Base-by-base conservation (phyloP, 1,140 invertebrate genomes). In the Caenorhabditis briggsae region DNA sequence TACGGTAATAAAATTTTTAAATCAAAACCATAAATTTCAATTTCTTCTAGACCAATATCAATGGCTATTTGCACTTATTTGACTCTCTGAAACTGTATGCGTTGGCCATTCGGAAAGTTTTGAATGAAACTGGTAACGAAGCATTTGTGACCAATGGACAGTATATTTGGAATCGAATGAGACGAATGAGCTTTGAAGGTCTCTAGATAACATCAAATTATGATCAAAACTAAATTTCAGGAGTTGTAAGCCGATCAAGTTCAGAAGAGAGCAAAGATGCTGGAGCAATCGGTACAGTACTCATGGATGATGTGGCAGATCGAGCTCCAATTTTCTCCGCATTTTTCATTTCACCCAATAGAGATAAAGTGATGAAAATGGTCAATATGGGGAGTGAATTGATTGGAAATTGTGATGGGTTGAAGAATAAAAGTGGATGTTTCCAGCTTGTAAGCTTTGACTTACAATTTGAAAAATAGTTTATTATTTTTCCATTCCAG, bases 351-450 rank as follows among this genome's bases (percentile, higher is more conserved):
- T 82, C 90, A 23, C 91, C 91, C n/a, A 91, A 90, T 78, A 84
- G 86, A n/a, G 91, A 92, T 50, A 90, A 92, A 58, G 89, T 92
- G 9, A 87, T 92, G 82, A 92, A 92, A 87, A 91, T 92, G 86
- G 91, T 92, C 0, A 83, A 88, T 20, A 92, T 92, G 90, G 88
- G 88, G 43, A 83, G 89, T 25, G 82, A 86, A 18, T 61, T 88
- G 23, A 82, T 92, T 41, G 12, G 83, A 33, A 91, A 90, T 25
- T 92, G 91, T 56, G 91, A 92, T 70, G 91, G 91, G 50, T 65
- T 89, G 33, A 88, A 85, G 23, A 92, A 91, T 74, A 82, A 82
- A 65, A 92, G 83, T 58, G 91, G 91, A 33, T 92, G 91, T 78
- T 92, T 88, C 59, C 89, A 92, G 59, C 65, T 91, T 90, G 90